Base-by-base conservation (phyloP, 35 echinoderm and acorn worm species). In the Lytechinus variegatus region DNA sequence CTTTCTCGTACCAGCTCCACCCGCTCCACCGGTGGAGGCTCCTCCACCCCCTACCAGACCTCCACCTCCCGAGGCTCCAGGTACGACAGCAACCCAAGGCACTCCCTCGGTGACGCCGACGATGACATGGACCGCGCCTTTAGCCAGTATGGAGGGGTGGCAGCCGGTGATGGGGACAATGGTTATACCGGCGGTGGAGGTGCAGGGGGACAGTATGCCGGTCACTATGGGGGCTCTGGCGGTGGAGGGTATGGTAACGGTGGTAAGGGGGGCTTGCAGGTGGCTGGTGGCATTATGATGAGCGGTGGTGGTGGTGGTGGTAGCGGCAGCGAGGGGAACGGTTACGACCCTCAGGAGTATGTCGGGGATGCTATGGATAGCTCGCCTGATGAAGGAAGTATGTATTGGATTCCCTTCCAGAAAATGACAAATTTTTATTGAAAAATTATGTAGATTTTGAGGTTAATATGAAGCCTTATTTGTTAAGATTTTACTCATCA, bases 1-100 rank as follows among this genome's bases (percentile, higher is more conserved):
- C 95, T 99, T n/a, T 97, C 96, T 60, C 97, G 97, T 91, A 99
- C 98, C 88, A 99, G 98, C 89, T 99, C 98, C 28, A 95, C 97
- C 27, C 96, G 97, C 29, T 99, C 98, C 54, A 93, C 92, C 52
- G 92, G 92, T 93, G 97, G 92, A 4, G 96, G 91, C 91, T 90
- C 95, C 56, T 29, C 60, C 3, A 28, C 58, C 28, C 55, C n/a
- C 27, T 94, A 95, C 95, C 54, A 97, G 91, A 89, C 94, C 79
- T 51, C 94, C 94, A n/a, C 89, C 87, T 66, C 91, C 86, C 96
- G 87, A 87, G 55, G 94, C 93, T 56, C 94, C 86, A 6, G 72
- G 87, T 51, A 93, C 92, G 92, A 93, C 9, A 12, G 27, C 29
- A 56, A 60, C n/a, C 96, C 87, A 88, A 87, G 94, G 19, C 89